These are phyloP conservation scores for Sylvilagus bachmani DNA, from an alignment of 2,113 vertebrate genomes.

Conservation along the genomic window DNA sequence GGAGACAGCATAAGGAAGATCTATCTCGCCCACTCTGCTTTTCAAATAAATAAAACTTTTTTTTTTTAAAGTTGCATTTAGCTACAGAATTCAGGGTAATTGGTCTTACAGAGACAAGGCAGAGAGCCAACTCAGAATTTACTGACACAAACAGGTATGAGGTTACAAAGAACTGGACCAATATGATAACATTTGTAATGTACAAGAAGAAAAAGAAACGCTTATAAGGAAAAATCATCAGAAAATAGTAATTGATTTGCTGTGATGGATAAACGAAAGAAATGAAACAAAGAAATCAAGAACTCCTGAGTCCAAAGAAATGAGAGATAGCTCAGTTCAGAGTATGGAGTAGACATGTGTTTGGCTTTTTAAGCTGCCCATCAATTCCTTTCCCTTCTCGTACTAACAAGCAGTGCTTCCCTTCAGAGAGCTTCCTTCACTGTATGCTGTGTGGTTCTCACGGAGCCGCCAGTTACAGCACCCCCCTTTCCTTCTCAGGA, in stretches of 20 bases:
- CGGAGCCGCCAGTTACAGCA: neutral
- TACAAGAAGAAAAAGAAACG: slow-evolving; percentile 34
- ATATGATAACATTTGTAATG: neutral
- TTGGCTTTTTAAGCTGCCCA: neutral
- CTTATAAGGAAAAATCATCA: slow-evolving; percentile 22
- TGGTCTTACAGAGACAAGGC: neutral
- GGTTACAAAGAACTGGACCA: neutral
- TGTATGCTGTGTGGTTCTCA: neutral
- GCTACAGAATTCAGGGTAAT: neutral
- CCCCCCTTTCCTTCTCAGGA: neutral
- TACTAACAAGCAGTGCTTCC: neutral
- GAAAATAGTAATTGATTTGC: slow-evolving; percentile 19
- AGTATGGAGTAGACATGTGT: neutral
- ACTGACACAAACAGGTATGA: neutral
- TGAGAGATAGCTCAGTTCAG: neutral
- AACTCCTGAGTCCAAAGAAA: neutral
- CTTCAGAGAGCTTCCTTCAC: neutral
- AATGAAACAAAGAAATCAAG: slow-evolving; percentile 45
- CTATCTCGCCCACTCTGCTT: too few species aligned
- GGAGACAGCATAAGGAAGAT: too few species aligned
- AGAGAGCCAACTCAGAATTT: neutral
- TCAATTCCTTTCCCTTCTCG: slow-evolving; percentile 1
- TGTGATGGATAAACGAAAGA: neutral
- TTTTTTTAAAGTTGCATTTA: neutral
- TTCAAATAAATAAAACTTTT: too few species aligned